phyloP scores from a whole-genome alignment of 2,797 vertebrate species.

The Basileuterus tristriatus region DNA sequence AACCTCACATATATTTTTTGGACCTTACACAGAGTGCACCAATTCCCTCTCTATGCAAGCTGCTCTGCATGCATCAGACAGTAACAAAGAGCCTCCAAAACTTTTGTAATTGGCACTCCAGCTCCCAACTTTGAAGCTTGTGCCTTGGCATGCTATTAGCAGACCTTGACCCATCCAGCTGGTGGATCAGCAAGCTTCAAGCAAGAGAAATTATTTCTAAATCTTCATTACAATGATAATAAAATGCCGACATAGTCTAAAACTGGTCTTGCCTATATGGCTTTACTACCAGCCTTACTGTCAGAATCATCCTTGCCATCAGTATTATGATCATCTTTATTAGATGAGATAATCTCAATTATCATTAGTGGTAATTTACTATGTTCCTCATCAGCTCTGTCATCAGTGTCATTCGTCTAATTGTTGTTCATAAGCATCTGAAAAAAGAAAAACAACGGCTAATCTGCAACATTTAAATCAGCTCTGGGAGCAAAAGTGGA shows the following conservation, averaged over 20 bases:
- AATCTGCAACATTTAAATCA: slow-evolving; percentile 15
- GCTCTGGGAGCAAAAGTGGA: neutral
- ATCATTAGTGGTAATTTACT: slow-evolving; percentile 39
- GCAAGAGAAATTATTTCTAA: neutral
- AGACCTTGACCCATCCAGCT: neutral
- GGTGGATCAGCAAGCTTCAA: neutral
- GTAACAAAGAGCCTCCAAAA: neutral
- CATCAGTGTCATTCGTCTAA: neutral
- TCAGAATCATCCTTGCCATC: neutral
- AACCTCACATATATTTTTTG: neutral
- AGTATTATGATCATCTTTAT: neutral
- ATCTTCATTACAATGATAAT: neutral
- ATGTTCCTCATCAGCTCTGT: slow-evolving; percentile 17
- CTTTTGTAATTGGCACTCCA: neutral
- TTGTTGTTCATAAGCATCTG: slow-evolving; percentile 1
- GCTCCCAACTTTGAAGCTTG: neutral
- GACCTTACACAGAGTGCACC: neutral
- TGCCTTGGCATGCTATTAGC: neutral
- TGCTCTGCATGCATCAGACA: neutral
- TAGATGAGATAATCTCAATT: slow-evolving; percentile 39
- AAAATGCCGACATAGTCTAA: neutral
- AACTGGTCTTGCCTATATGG: neutral
- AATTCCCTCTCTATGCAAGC: neutral
- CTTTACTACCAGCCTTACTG: neutral
- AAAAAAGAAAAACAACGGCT: slow-evolving; percentile 23